Evolutionary conservation across 2,113 vertebrate genomes (phyloP).

Genomic region (Setophaga kirtlandii): DNA sequence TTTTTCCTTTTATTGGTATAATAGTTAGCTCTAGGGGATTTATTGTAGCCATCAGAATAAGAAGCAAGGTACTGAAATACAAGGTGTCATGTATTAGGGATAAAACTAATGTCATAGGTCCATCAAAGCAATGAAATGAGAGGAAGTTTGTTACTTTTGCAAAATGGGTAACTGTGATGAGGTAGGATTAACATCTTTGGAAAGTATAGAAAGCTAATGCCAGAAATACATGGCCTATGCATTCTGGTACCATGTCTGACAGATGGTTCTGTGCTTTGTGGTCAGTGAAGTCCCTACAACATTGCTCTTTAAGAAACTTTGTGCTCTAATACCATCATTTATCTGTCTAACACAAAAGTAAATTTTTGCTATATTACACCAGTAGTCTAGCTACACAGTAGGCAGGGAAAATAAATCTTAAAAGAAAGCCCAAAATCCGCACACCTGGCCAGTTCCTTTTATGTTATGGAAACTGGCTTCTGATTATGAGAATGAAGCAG

Average conservation of each 20-base stretch:
- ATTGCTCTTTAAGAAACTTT: background rate
- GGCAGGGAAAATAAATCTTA: background rate
- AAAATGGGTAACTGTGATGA: background rate
- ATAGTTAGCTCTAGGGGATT: background rate
- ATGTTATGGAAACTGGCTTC: background rate
- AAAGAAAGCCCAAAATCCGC: background rate
- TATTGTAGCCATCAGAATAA: background rate
- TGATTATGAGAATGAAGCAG: background rate
- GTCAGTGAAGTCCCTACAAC: background rate
- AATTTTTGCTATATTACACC: background rate
- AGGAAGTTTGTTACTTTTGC: background rate
- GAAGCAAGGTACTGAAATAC: background rate
- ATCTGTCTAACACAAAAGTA: background rate
- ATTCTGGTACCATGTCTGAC: background rate
- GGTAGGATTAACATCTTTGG: background rate
- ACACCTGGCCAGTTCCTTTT: background rate
- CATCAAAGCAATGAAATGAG: background rate
- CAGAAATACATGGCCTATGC: fast-evolving
- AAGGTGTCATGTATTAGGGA: background rate
- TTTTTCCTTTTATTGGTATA: background rate
- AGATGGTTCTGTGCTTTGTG: background rate
- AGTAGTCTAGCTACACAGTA: background rate
- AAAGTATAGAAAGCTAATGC: background rate
- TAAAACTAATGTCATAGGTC: background rate
- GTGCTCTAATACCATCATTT: background rate